These are phyloP conservation scores for Plusia festucae DNA, from an alignment of 2,888 invertebrate genomes.

Conservation along the genomic window DNA sequence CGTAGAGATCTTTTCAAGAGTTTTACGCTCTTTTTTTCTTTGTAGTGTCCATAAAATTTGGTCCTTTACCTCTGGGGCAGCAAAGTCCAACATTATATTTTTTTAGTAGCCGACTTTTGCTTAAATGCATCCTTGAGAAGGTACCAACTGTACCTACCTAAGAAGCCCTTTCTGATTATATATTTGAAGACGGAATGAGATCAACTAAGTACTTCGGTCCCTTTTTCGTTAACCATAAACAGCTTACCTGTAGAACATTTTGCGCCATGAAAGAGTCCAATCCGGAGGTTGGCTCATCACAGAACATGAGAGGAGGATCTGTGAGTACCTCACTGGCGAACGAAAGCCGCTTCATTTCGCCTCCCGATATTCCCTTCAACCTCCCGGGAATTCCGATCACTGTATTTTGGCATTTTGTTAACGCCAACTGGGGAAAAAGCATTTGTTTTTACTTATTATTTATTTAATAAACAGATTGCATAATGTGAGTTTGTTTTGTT, in stretches of 20 bases:
- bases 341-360: constrained; percentile 97
- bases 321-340: constrained; percentile 99
- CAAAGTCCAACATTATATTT: too few species aligned
- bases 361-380: constrained; percentile 98
- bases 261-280: constrained; percentile 99
- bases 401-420: constrained; percentile 97
- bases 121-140: too few species aligned
- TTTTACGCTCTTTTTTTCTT: too few species aligned
- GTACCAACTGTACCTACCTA: too few species aligned
- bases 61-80: too few species aligned
- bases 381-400: constrained; percentile 96
- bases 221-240: neutral
- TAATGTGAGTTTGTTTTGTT: too few species aligned
- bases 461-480: too few species aligned
- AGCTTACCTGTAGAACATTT: constrained; percentile 94
- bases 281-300: constrained; percentile 99
- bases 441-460: neutral
- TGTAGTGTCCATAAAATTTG: too few species aligned
- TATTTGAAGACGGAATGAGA: too few species aligned
- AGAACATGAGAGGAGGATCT: constrained; percentile 98
- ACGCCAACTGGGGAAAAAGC: constrained; percentile 92
- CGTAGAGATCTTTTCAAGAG: too few species aligned
- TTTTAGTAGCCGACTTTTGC: too few species aligned
- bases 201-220: neutral
- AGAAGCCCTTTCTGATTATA: too few species aligned